A percentile compares a stretch with the other conserved stretches of the same genome.
These are phyloP conservation scores for Pyxicephalus adspersus DNA, from an alignment of 2,113 vertebrate species.

Conservation along the genomic window DNA sequence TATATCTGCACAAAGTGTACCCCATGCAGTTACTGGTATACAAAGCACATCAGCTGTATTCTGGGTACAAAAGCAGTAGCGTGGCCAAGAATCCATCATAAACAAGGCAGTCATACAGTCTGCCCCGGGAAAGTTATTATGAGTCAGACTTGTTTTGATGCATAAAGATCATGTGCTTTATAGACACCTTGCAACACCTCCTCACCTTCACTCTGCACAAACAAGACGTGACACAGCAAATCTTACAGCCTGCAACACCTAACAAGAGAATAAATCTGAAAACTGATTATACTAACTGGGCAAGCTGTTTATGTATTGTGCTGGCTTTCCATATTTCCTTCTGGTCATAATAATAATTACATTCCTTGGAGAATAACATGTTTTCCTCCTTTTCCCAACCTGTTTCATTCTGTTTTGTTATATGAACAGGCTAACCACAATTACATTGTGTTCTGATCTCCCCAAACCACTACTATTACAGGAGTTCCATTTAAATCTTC, in stretches of 20 bases:
- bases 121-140: not conserved
- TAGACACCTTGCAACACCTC: slow-evolving; percentile 42
- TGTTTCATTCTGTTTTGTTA: too few species aligned
- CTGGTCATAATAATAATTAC: too few species aligned
- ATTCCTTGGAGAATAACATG: too few species aligned
- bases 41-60: not conserved
- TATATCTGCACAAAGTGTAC: not conserved
- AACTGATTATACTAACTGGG: too few species aligned
- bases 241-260: not conserved
- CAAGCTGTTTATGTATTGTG: too few species aligned
- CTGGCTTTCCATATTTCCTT: too few species aligned
- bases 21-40: not conserved
- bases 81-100: slow-evolving; percentile 1
- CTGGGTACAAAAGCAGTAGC: not conserved
- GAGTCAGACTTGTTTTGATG: slow-evolving; percentile 50
- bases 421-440: too few species aligned
- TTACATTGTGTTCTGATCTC: too few species aligned
- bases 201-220: not conserved
- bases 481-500: too few species aligned
- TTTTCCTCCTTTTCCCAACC: too few species aligned
- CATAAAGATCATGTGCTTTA: slow-evolving; percentile 7
- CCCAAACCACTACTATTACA: too few species aligned
- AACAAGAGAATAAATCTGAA: not conserved
- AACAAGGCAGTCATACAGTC: slow-evolving; percentile 13
- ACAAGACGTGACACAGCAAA: slow-evolving; percentile 37